Evolutionary conservation across 2,113 vertebrate species (phyloP), one percentile per base, ranked within the genome.

Genomic region (Australoheros scitulus): DNA sequence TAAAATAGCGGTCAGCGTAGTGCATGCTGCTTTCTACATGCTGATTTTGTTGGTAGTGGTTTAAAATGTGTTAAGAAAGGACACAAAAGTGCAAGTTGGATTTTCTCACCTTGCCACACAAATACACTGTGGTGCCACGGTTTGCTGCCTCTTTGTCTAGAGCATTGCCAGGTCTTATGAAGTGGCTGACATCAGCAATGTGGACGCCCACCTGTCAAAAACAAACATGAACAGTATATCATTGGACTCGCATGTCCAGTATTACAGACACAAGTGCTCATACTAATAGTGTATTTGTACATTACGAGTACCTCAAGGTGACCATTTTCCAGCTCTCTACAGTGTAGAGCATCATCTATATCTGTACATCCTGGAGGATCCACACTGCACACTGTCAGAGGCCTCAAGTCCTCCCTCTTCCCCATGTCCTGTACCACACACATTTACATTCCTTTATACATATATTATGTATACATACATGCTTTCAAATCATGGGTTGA

Each of bases 291-390:
- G 52, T 50, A 3, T 64, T 32, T 72, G n/a, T 50, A 38, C 32
- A 58, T 29, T 24, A 43, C 14, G 15, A 38, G 61, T 82, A 96
- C 98, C 97, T 99, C 98, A 65, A 97, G 80, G 93, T 98, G 98
- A 86, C 98, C 98, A 68, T 97, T 97, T 86, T 94, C 94, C 58
- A 98, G 90, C 72, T 97, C 95, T 94, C 96, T 94, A 29, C 93
- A 99, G 81, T 99, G 98, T 36, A 99, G 94, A 1, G 98, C 97
- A 76, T 99, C 98, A 22, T 99, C 98, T 60, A 99, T 99, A 87
- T 99, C 98, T 0, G 98, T 99, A 89, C 98, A 99, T n/a, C 98
- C 98, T 5, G 98, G 98, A 77, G 98, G 98, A 92, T 99, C 98
- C 87, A 99, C 98, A 3, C 98, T 99, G 92, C 98, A 99, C 58